Evolutionary conservation across 2,113 vertebrate genomes (phyloP), one percentile per base, ranked within the genome.

Genomic region (Macquaria ambigua): DNA sequence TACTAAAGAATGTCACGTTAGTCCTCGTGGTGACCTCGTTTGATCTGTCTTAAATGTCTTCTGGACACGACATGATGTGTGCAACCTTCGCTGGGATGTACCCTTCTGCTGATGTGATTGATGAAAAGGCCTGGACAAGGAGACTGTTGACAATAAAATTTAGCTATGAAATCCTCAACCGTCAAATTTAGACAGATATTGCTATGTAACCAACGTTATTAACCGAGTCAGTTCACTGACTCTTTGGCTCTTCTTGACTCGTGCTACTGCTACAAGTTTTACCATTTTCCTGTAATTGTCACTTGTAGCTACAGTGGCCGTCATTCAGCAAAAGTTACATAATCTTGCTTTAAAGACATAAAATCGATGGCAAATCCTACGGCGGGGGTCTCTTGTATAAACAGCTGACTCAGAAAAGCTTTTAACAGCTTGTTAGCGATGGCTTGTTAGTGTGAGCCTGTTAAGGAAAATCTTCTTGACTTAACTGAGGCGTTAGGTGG

Each of bases 371-470:
- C 43, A n/a, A n/a, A n/a, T n/a, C n/a, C 8, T 48, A 4, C 15
- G 15, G 9, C 8, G 2, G 55, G 11, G 14, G 39, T 74, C 8
- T 34, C 39, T 64, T 71, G 77, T 75, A 53, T 75, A 90, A 90
- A 83, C 66, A 89, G 75, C 83, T 80, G 84, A 92, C 61, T 86
- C 59, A 85, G 73, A 80, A 79, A 84, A 87, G 62, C 76, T 87
- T 67, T 80, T n/a, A 83, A 79, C 80, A 87, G 87, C 82, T 84
- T 74, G 72, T 84, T 81, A 83, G 81, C 23, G 10, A 74, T 68
- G 83, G 77, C 87, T 83, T 81, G 86, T 89, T 91, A 93, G 84
- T 69, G 34, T 88, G 71, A 93, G 88, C 91, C 90, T 80, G 85
- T 94, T 94, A 93, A 52, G 46, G 83, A 66, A 88, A 88, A 93